Evolutionary conservation across 2,888 invertebrate species (phyloP).

Genomic region (Caenorhabditis doughertyi): DNA sequence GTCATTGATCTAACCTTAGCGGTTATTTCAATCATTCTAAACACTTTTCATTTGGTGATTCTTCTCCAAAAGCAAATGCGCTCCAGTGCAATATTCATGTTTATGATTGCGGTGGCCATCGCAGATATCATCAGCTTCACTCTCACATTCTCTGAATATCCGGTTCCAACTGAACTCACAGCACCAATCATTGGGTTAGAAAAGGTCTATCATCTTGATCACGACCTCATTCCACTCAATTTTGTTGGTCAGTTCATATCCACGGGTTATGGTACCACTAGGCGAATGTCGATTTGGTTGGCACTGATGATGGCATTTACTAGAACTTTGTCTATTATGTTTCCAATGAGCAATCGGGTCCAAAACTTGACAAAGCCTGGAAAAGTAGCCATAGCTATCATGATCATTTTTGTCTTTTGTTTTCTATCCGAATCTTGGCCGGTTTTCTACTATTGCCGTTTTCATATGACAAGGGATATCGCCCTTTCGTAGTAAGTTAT

Average conservation of each 20-base stretch:
- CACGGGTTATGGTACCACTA: not conserved
- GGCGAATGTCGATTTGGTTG: not conserved
- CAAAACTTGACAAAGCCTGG: not conserved
- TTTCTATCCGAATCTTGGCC: not conserved
- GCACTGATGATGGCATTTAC: not conserved
- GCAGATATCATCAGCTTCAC: not conserved
- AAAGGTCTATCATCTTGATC: too few relatives aligned
- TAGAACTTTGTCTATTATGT: not conserved
- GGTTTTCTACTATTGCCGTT: not conserved
- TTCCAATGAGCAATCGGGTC: not conserved
- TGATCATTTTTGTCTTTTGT: not conserved
- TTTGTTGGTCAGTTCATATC: not conserved
- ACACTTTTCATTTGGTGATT: not conserved
- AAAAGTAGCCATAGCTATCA: not conserved
- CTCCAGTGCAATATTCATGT: constrained; percentile 6
- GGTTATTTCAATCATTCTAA: not conserved
- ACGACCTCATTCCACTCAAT: not conserved
- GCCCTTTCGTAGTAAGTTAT: not conserved
- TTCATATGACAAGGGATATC: not conserved
- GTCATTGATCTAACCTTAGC: not conserved
- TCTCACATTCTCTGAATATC: not conserved
- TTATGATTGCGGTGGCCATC: not conserved
- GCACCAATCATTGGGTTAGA: not conserved
- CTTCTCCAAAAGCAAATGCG: constrained; percentile 1
- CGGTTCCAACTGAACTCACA: not conserved